phyloP scores from a whole-genome alignment of 2,888 invertebrate species.

The Agrilus cyanescens region DNA sequence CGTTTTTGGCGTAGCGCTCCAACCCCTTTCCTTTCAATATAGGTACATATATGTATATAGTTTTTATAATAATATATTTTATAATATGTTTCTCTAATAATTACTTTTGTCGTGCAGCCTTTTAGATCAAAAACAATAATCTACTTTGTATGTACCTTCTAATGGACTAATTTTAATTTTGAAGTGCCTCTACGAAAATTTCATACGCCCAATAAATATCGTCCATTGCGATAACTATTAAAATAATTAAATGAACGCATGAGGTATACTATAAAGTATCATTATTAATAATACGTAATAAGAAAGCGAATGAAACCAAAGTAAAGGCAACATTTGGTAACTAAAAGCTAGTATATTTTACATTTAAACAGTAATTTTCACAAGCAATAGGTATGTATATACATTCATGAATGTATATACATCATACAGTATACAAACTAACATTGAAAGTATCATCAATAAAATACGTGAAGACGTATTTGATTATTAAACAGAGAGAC shows the following conservation, averaged over 20 bases:
- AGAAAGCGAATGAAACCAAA: too few species aligned
- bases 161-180: neutral
- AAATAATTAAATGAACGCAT: neutral
- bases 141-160: too few species aligned
- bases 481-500: slow-evolving; percentile 15
- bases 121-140: slow-evolving; percentile 29
- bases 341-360: too few species aligned
- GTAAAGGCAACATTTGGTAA: too few species aligned
- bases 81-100: slow-evolving; percentile 6
- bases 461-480: slow-evolving; percentile 1
- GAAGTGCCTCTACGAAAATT: neutral
- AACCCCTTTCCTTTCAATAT: neutral
- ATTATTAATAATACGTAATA: neutral
- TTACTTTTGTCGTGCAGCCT: slow-evolving; percentile 33
- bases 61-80: slow-evolving; percentile 2
- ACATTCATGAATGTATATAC: slow-evolving; percentile 3
- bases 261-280: neutral
- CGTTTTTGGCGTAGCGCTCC: neutral
- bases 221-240: neutral
- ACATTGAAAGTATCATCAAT: slow-evolving; percentile 2
- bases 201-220: neutral
- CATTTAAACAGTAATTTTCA: neutral
- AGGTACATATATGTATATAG: neutral
- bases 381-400: slow-evolving; percentile 16
- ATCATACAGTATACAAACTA: slow-evolving; percentile 12